Evolutionary conservation across 2,888 invertebrate species (phyloP), one percentile per base, ranked within the genome.

Genomic region (Ametastegia equiseti): DNA sequence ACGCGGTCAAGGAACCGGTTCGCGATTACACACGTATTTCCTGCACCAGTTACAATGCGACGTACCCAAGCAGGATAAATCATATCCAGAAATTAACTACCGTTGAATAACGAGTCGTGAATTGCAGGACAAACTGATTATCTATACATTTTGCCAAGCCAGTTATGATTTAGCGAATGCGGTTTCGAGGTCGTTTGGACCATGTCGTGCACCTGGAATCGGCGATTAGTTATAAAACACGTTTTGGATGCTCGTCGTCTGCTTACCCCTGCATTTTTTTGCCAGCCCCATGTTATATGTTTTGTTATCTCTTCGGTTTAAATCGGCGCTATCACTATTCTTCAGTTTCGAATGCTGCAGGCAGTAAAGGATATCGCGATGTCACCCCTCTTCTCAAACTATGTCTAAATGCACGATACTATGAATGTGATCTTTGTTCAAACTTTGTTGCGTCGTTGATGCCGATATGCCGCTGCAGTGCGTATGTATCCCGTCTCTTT

Each of bases 181-280:
- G n/a, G n/a, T n/a, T n/a, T n/a, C n/a, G n/a, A n/a, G n/a, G n/a
- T n/a, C n/a, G n/a, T n/a, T n/a, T n/a, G n/a, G 33, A 30, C n/a
- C n/a, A 54, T 54, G 1, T n/a, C 63, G 15, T 9, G 15, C 33
- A 63, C 1, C 13, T 27, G 2, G n/a, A n/a, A 54, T 30, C 5
- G 7, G 13, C 4, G 13, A 11, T 23, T 19, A 7, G 19, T 27
- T 23, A 15, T 6, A 23, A 71, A 45, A 71, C 45, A 71, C 45
- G 71, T 71, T 71, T 71, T 67, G 2, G 2, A 19, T 67, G 60
- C 60, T 19, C 39, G 65, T 67, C 39, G 19, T 27, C 4, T 6
- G 57, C 71, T 71, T 30, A 71, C 71, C 71, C 71, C 71, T 71
- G 5, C 45, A 27, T 71, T 13, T 71, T n/a, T 71, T 13, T 30